Evolutionary conservation across 2,113 vertebrate species (phyloP).

Genomic region (Myrmophylax atrothorax): DNA sequence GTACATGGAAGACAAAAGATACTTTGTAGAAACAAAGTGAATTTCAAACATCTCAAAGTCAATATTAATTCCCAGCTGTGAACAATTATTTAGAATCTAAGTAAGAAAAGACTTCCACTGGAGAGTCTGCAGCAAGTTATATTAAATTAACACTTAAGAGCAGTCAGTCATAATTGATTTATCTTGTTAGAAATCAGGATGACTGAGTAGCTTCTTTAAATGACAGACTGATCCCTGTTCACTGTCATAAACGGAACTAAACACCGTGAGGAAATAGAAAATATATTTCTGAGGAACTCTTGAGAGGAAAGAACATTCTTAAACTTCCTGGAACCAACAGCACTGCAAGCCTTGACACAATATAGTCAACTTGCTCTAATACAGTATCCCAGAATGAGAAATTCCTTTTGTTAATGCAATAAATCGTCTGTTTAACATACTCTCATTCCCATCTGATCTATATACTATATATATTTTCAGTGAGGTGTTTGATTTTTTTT

Average conservation of each 20-base stretch:
- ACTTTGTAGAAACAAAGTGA: background rate
- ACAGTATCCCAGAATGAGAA: background rate
- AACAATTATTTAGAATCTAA: background rate
- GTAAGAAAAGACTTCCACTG: background rate
- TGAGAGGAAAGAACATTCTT: background rate
- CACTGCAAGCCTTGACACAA: background rate
- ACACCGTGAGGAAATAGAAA: background rate
- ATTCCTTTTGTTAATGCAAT: background rate
- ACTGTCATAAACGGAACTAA: background rate
- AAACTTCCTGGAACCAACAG: background rate
- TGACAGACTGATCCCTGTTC: background rate
- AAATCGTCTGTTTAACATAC: background rate
- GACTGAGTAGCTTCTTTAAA: background rate
- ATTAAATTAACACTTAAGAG: conserved; percentile 44
- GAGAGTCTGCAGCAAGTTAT: background rate
- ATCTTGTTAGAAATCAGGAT: background rate
- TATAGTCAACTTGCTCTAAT: background rate
- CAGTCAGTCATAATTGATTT: conserved; percentile 22
- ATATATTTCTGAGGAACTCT: background rate
- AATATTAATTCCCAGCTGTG: background rate
- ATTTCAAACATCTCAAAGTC: conserved; percentile 1
- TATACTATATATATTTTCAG: background rate
- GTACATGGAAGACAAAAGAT: background rate
- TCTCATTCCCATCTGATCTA: background rate
- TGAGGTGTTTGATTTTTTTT: background rate